Percentiles rank a stretch among this genome's conserved stretches.
Conservation (phyloP, 2,888 invertebrate genomes). For the Fissipunctia ypsillon region DNA sequence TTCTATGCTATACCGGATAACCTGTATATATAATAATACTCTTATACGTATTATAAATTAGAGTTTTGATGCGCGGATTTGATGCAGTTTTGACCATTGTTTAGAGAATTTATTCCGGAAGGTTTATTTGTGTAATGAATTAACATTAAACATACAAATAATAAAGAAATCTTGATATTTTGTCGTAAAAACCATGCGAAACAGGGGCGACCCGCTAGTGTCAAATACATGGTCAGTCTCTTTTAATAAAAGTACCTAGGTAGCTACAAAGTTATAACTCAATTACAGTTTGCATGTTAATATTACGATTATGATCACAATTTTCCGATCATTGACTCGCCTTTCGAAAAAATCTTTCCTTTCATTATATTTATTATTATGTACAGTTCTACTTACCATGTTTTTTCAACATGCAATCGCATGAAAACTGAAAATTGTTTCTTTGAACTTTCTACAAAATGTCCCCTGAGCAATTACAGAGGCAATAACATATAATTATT, state of each 20-base stretch:
- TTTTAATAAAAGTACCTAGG: constrained; percentile 4
- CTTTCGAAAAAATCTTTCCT: constrained; percentile 31
- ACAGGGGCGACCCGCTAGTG: background rate
- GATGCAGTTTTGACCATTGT: background rate
- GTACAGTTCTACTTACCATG: constrained; percentile 24
- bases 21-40: no score
- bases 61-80: background rate
- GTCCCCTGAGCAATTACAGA: constrained; percentile 33
- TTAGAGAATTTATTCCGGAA: background rate
- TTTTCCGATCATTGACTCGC: constrained; percentile 40
- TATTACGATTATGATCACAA: constrained; percentile 45
- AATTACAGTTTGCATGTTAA: constrained; percentile 48
- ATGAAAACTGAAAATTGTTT: constrained; percentile 53
- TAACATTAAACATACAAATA: background rate
- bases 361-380: constrained; percentile 41
- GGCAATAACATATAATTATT: constrained; percentile 48
- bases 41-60: background rate
- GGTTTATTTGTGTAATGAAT: background rate
- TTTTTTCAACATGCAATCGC: constrained; percentile 58
- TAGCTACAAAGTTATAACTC: constrained; percentile 29
- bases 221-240: background rate
- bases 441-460: constrained; percentile 52
- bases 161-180: background rate
- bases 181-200: background rate
- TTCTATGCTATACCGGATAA: no score